Base-by-base conservation (phyloP, 2,888 invertebrate species). In the Anodontia alba region DNA sequence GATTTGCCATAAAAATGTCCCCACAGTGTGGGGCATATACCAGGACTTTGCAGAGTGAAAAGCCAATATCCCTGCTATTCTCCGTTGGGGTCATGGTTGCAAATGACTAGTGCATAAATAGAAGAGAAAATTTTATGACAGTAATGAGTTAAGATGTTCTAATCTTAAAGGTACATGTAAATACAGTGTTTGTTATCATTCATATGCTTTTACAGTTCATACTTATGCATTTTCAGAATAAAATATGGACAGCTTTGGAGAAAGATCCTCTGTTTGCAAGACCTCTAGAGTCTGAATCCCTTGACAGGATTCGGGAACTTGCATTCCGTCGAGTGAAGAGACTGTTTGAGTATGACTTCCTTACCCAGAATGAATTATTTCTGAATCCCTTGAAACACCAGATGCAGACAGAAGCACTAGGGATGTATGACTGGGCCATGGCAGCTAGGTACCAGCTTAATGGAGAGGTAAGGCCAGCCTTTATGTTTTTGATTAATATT, bases 181-280 rank as follows among this genome's bases (percentile, higher is more conserved):
- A n/a, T n/a, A n/a, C n/a, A n/a, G n/a, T n/a, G n/a, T n/a, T n/a
- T n/a, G n/a, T n/a, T n/a, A n/a, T n/a, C n/a, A n/a, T n/a, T n/a
- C n/a, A n/a, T n/a, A n/a, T n/a, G n/a, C n/a, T n/a, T n/a, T n/a
- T n/a, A n/a, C n/a, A n/a, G n/a, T n/a, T n/a, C n/a, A n/a, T n/a
- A n/a, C n/a, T n/a, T n/a, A n/a, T n/a, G n/a, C n/a, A 38, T 43
- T 95, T 95, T 12, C 91, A 98, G 97, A 96, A 97, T 94, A 96
- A 96, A 93, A 95, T 98, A 91, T 98, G 97, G 97, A 96, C 96
- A 23, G 96, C 96, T 0, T 93, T 98, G 90, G 97, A 97, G 92
- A 96, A 96, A 73, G 98, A 98, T 93, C 97, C 97, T 0, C 94
- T 97, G 17, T 98, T 97, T 93, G 96, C 96, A 12, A 96, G 96